Percentiles rank a stretch among this genome's conserved stretches.
Evolutionary conservation across 2,113 vertebrate species (phyloP).

Genomic region (Grallaria varia): DNA sequence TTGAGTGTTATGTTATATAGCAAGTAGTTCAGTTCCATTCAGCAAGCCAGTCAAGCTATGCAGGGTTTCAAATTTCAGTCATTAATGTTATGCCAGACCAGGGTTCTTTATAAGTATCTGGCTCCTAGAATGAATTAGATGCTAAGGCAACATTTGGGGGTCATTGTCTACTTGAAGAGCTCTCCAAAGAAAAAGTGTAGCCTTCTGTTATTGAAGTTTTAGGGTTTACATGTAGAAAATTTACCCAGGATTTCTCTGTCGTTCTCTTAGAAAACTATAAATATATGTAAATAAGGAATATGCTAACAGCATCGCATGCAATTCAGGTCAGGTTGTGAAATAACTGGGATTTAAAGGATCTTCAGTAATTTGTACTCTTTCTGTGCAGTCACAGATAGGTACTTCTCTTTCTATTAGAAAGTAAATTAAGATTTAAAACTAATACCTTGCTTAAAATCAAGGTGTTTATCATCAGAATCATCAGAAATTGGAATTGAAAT

Average conservation of each 20-base stretch:
- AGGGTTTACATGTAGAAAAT: not conserved
- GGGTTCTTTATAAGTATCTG: constrained; percentile 59
- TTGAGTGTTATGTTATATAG: constrained; percentile 67
- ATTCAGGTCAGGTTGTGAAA: not conserved
- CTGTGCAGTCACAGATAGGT: not conserved
- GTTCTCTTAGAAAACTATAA: not conserved
- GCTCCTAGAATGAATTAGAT: constrained; percentile 56
- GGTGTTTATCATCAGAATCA: not conserved
- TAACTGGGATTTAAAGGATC: not conserved
- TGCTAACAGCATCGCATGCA: not conserved
- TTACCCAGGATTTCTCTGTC: not conserved
- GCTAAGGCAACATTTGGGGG: constrained; percentile 63
- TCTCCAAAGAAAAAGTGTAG: not conserved
- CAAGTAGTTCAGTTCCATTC: constrained; percentile 62
- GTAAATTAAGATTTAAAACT: not conserved
- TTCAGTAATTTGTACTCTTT: not conserved
- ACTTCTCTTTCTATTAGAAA: not conserved
- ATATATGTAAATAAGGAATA: not conserved
- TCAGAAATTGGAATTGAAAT: not conserved
- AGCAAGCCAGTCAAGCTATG: constrained; percentile 44
- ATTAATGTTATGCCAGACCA: constrained; percentile 65
- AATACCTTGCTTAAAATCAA: not conserved
- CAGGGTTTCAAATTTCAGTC: constrained; percentile 52
- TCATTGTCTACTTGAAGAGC: constrained; percentile 44
- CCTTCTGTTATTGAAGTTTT: not conserved